Evolutionary conservation across 2,888 invertebrate species (phyloP), one percentile per base, ranked within the genome.

Genomic region (Sphecodes monilicornis): DNA sequence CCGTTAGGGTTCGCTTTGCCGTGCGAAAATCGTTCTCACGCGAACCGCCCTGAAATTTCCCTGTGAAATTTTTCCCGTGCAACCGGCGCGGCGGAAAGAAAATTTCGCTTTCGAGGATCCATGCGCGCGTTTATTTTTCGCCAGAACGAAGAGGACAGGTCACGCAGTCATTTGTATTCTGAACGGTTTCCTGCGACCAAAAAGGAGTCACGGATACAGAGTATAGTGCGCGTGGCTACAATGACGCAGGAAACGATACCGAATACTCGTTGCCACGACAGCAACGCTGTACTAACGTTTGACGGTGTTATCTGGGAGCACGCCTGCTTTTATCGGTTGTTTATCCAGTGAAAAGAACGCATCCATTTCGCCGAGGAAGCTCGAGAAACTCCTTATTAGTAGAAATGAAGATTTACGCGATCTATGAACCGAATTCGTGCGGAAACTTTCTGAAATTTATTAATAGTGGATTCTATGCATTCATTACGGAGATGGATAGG

Each of bases 161-260:
- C 36, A 26, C 50, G 50, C n/a, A n/a, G 32, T 50, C 41, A 26
- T 3, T 36, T 29, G 46, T 72, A 60, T 39, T 54, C 18, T 16
- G 18, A 50, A 32, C 64, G 16, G 46, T 46, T 26, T 66, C 54
- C 57, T 54, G 29, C 69, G 41, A 10, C 18, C 13, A 4, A 16
- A 72, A 68, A 84, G 36, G 66, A 68, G 32, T 26, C 75, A 26
- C 57, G 68, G 69, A 39, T 3, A 46, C 50, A n/a, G 18, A n/a
- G 16, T 18, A n/a, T 75, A 50, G 32, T 64, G 50, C 43, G 36
- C 46, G 54, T 57, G 32, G 66, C 39, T 18, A 46, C 69, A 57
- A 43, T 32, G 43, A 70, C 76, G 46, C 75, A 72, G 80, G 66
- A 80, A 79, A 80, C 54, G 76, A 79, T 79, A 85, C 74, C 73